Evolutionary conservation across 2,113 vertebrate species (phyloP).

Genomic region (Spermophilus dauricus): DNA sequence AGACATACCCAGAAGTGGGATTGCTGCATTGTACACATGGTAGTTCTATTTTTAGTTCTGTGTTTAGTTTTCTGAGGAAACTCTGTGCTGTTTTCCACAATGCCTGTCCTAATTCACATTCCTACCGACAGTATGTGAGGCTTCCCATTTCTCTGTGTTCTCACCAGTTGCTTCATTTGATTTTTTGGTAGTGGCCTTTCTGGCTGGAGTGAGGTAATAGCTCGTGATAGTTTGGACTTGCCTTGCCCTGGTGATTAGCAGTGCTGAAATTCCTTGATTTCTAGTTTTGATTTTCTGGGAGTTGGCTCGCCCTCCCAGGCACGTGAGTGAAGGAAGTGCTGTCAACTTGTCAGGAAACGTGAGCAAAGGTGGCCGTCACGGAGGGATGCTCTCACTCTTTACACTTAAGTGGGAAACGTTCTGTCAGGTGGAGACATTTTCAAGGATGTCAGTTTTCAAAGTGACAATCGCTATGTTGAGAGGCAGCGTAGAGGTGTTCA

Average conservation of each 20-base stretch:
- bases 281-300: conserved; percentile 18
- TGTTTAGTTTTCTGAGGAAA: neutral
- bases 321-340: neutral
- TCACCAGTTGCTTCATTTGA: neutral
- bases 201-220: neutral
- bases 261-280: neutral
- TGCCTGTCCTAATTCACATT: neutral
- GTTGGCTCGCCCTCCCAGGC: conserved; percentile 62
- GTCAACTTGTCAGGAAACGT: conserved; percentile 55
- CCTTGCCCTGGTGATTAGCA: neutral
- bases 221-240: neutral
- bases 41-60: neutral
- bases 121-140: neutral
- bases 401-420: neutral
- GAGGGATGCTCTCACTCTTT: neutral
- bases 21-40: neutral
- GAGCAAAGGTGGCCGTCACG: conserved; percentile 47
- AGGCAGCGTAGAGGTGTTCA: neutral
- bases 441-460: neutral
- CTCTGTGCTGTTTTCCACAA: neutral
- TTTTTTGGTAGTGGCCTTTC: neutral
- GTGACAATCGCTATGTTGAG: neutral
- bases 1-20: too few species aligned
- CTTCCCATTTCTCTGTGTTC: neutral
- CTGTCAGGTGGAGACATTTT: neutral